A percentile compares a stretch with the other conserved stretches of the same genome.
These are phyloP conservation scores for Bombycilla garrulus DNA, from an alignment of 2,113 vertebrate genomes.

Conservation along the genomic window DNA sequence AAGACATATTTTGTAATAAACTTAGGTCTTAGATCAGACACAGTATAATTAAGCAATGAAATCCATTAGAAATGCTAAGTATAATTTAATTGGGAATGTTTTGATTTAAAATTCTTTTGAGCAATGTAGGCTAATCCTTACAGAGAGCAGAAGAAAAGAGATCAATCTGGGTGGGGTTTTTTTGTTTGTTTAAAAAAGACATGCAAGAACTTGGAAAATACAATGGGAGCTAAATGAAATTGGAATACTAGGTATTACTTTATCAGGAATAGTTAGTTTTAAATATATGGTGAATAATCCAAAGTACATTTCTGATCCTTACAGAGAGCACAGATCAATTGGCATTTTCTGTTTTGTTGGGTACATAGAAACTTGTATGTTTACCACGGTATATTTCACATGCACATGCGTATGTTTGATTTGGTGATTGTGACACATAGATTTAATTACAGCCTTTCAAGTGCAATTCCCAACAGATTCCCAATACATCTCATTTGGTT, in stretches of 20 bases:
- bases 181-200: constrained; percentile 17
- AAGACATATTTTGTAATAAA: not conserved
- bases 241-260: not conserved
- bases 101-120: constrained; percentile 16
- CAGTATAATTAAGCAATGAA: constrained; percentile 18
- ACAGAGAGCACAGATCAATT: not conserved
- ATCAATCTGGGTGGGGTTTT: not conserved
- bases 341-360: not conserved
- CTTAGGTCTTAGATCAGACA: constrained; percentile 5
- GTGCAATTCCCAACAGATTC: constrained; percentile 50
- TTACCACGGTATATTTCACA: constrained; percentile 44
- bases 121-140: constrained; percentile 3
- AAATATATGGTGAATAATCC: not conserved
- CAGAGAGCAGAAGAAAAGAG: constrained; percentile 10
- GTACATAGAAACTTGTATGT: constrained; percentile 8
- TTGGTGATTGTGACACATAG: constrained; percentile 42
- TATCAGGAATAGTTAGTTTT: not conserved
- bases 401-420: constrained; percentile 47
- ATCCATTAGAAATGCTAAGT: constrained; percentile 32
- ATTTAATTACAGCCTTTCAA: constrained; percentile 48
- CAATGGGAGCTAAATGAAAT: not conserved
- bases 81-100: constrained; percentile 13
- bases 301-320: not conserved
- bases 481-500: constrained; percentile 49
- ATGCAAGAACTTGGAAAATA: constrained; percentile 50